Conservation (phyloP, 2,888 invertebrate species). For the Ormia ochracea region DNA sequence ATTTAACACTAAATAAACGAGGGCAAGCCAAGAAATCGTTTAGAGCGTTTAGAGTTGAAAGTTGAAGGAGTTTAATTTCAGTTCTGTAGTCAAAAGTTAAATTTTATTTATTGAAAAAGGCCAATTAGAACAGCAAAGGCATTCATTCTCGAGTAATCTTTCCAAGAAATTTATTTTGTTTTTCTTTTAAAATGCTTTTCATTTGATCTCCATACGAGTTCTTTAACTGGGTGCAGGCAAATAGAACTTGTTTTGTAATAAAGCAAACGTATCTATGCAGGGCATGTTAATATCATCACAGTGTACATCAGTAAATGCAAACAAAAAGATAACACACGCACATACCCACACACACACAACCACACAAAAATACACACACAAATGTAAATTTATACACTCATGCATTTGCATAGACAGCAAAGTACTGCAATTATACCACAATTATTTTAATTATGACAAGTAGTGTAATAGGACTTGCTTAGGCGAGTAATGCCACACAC, state of each 20-base stretch:
- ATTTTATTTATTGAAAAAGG: too few relatives aligned
- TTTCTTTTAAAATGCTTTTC: not conserved
- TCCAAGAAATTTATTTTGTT: not conserved
- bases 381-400: not conserved
- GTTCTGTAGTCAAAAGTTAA: not conserved
- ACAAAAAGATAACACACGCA: too few relatives aligned
- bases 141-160: too few relatives aligned
- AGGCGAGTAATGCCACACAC: too few relatives aligned
- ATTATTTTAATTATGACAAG: constrained; percentile 63
- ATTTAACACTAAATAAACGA: not conserved
- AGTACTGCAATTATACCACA: constrained; percentile 63
- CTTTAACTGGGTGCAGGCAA: constrained; percentile 20
- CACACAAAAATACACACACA: not conserved
- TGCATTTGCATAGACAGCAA: constrained; percentile 46
- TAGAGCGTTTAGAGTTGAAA: not conserved
- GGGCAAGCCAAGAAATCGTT: not conserved
- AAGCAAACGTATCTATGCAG: constrained; percentile 8
- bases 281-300: constrained; percentile 42
- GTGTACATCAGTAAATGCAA: not conserved
- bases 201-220: not conserved
- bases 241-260: constrained; percentile 32
- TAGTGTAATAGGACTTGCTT: constrained; percentile 40
- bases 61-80: not conserved
- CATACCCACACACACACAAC: not conserved
- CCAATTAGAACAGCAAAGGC: too few relatives aligned